Base-by-base conservation (phyloP, 2,113 vertebrate species). In the Aix galericulata region DNA sequence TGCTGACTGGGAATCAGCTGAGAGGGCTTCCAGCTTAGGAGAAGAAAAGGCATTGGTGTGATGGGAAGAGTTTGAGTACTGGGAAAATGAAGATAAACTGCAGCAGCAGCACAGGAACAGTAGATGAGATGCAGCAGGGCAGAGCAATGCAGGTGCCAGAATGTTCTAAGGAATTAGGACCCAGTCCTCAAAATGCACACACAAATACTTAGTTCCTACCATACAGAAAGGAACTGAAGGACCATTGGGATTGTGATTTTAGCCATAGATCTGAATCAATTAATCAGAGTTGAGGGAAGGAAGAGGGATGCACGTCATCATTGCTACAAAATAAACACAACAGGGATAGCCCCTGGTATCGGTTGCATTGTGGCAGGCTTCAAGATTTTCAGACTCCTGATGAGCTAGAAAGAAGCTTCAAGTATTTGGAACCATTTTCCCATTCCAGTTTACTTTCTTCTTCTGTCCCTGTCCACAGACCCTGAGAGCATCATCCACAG, bases 301-400 rank as follows among this genome's bases (percentile, higher is more conserved):
- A 53, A 93, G 32, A 0, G 0, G 3, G 1, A 8, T 26, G 22
- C 7, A 0, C 1, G 6, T 10, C 22, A 26, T 17, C 8, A n/a
- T 2, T 29, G 6, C 31, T 48, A 21, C 26, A 46, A 81, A 87
- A 77, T 9, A 25, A 74, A n/a, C 3, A 10, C 1, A 13, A n/a
- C 23, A 18, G 10, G 8, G 23, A 5, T 27, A 4, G 20, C 31
- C 31, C 58, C 26, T 26, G 25, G 52, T 17, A 84, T 48, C 23
- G 32, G 44, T 6, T 42, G 52, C 26, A 15, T 48, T 42, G 7
- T 3, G 3, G 38, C 29, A 69, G 36, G 22, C 11, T 62, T 21
- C 22, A 34, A 48, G 1, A 11, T 11, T 8, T 77, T 66, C 59
- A 48, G 29, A 6, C 6, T 75, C 46, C 38, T n/a, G 5, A 62